These are phyloP conservation scores for Tragopan temminckii DNA, from an alignment of 2,797 vertebrate genomes.

Conservation along the genomic window DNA sequence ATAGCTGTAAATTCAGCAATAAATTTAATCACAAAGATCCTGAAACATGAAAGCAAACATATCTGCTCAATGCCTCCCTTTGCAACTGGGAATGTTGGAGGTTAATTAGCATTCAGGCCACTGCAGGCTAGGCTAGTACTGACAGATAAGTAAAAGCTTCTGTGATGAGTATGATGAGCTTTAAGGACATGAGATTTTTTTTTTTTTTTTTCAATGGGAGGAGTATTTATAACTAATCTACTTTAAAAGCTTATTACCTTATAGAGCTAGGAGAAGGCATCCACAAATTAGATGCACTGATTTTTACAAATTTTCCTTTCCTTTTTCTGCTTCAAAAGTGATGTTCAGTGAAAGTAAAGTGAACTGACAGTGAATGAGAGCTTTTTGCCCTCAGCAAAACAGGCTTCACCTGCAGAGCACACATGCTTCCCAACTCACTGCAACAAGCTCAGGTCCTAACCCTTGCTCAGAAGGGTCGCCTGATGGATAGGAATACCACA, in stretches of 20 bases:
- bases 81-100: not conserved
- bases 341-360: not conserved
- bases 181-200: not conserved
- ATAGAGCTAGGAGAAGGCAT: not conserved
- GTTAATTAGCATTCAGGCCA: not conserved
- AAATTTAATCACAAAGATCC: not conserved
- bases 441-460: constrained; percentile 53
- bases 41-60: not conserved
- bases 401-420: constrained; percentile 46
- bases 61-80: not conserved
- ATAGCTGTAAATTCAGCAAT: not conserved
- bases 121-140: not conserved
- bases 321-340: not conserved
- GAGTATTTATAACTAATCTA: not conserved
- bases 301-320: not conserved
- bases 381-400: not conserved
- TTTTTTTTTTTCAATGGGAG: not conserved
- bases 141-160: not conserved
- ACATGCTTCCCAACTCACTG: not conserved
- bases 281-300: not conserved
- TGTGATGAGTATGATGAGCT: not conserved
- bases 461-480: not conserved
- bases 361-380: not conserved
- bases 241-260: not conserved
- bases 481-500: constrained; percentile 67